Conservation (phyloP, 2,888 invertebrate genomes). For the Chrysopilus asiliformis region DNA sequence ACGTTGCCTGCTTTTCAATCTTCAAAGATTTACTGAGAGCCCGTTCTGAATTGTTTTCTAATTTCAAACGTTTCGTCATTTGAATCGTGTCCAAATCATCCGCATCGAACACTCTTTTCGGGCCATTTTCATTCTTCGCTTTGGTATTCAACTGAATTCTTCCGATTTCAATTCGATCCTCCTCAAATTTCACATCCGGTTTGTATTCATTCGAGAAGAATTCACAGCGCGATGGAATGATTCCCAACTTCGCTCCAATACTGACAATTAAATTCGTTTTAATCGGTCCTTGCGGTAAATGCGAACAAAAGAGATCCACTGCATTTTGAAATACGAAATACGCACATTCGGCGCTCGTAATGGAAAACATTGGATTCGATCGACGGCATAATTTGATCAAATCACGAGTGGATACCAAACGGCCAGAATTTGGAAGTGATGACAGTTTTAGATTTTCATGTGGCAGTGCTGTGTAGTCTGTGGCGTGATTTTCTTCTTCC, state of each 20-base stretch:
- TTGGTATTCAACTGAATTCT: conserved; percentile 44
- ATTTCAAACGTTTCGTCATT: conserved; percentile 24
- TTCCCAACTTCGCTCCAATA: conserved; percentile 69
- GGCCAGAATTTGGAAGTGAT: conserved; percentile 34
- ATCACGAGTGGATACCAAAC: conserved; percentile 72
- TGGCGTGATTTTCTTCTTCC: conserved; percentile 30
- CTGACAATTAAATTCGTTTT: conserved; percentile 55
- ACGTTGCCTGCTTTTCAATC: conserved; percentile 36
- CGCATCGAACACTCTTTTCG: conserved; percentile 9
- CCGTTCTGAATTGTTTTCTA: conserved; percentile 18
- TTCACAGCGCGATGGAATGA: conserved; percentile 67
- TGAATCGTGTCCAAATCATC: conserved; percentile 1
- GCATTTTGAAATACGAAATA: conserved; percentile 63
- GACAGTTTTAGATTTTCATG: conserved; percentile 3
- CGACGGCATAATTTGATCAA: conserved; percentile 83
- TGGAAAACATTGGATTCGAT: conserved; percentile 57
- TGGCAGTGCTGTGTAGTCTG: conserved; percentile 5
- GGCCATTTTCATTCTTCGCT: not conserved
- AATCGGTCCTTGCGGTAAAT: conserved; percentile 49
- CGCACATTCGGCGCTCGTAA: conserved; percentile 44
- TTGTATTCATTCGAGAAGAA: conserved; percentile 67
- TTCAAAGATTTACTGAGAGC: conserved; percentile 7
- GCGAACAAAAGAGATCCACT: conserved; percentile 80
- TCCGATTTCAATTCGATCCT: conserved; percentile 52
- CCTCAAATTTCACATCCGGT: conserved; percentile 49